phyloP scores from a whole-genome alignment of 2,797 vertebrate genomes.

The Gymnoscopelus microlampas region DNA sequence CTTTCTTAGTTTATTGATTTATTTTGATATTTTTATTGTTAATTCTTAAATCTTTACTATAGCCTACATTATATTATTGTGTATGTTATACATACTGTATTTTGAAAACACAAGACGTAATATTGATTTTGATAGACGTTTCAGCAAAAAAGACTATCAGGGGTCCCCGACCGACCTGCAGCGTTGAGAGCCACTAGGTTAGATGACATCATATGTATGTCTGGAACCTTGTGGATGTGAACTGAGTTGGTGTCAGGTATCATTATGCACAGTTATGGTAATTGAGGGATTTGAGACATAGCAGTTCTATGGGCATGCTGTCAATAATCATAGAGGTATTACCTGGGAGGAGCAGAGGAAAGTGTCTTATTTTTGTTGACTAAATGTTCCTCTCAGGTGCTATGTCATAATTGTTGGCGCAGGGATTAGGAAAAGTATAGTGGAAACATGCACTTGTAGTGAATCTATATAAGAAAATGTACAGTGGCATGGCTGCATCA shows the following conservation, averaged over 20 bases:
- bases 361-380: conserved; percentile 75
- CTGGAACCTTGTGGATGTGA: conserved; percentile 6
- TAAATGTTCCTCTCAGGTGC: conserved; percentile 58
- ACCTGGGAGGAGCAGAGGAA: conserved; percentile 42
- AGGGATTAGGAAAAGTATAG: conserved; percentile 54
- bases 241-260: conserved; percentile 54
- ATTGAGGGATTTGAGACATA: conserved; percentile 70
- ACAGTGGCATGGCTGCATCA: conserved; percentile 23
- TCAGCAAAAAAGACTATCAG: no score
- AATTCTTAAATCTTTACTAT: no score
- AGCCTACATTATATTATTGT: no score
- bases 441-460: conserved; percentile 38
- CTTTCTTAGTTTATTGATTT: no score
- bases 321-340: conserved; percentile 64
- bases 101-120: no score
- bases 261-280: conserved; percentile 48
- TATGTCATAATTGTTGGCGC: conserved; percentile 47
- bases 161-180: no score
- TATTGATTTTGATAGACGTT: no score
- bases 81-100: no score
- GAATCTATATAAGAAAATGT: conserved; percentile 66
- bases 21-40: no score
- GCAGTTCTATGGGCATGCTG: conserved; percentile 61
- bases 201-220: no score
- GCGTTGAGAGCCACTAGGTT: no score